Conservation (phyloP, 1,140 invertebrate genomes). For the Drosophila guanche region DNA sequence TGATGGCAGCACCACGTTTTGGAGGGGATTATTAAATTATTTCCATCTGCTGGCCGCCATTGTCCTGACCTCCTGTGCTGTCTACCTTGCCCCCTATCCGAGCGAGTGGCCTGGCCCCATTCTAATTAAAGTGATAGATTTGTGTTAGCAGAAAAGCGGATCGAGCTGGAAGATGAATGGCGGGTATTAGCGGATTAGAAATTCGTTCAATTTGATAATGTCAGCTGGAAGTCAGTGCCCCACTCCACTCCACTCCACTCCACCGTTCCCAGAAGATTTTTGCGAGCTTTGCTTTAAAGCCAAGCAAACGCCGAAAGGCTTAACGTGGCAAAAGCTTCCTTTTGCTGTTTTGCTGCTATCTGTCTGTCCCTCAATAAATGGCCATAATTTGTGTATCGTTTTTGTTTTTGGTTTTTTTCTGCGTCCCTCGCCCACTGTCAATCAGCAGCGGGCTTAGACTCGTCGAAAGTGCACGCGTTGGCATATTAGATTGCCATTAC, state of each 20-base stretch:
- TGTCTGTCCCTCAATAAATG: constrained; percentile 20
- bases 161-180: constrained; percentile 18
- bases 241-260: constrained; percentile 1
- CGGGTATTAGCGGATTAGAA: constrained; percentile 43
- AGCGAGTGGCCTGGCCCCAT: constrained; percentile 1
- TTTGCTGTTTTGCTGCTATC: constrained; percentile 23
- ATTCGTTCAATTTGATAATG: constrained; percentile 60
- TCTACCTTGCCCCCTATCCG: too few relatives aligned
- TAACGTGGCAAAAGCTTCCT: constrained; percentile 19
- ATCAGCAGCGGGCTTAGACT: constrained; percentile 63
- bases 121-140: constrained; percentile 80
- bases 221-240: constrained; percentile 51
- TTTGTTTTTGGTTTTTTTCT: constrained; percentile 2
- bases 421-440: constrained; percentile 47
- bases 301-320: constrained; percentile 59
- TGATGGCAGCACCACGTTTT: background rate
- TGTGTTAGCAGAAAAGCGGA: background rate
- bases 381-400: constrained; percentile 48
- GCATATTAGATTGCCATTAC: constrained; percentile 82
- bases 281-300: constrained; percentile 39
- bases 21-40: constrained; percentile 34
- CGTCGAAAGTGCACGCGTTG: constrained; percentile 76
- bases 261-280: background rate
- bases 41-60: constrained; percentile 50
- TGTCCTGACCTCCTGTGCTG: constrained; percentile 14